Evolutionary conservation across 2,888 invertebrate species (phyloP), one percentile per base, ranked within the genome.

Genomic region (Coenonympha arcania): DNA sequence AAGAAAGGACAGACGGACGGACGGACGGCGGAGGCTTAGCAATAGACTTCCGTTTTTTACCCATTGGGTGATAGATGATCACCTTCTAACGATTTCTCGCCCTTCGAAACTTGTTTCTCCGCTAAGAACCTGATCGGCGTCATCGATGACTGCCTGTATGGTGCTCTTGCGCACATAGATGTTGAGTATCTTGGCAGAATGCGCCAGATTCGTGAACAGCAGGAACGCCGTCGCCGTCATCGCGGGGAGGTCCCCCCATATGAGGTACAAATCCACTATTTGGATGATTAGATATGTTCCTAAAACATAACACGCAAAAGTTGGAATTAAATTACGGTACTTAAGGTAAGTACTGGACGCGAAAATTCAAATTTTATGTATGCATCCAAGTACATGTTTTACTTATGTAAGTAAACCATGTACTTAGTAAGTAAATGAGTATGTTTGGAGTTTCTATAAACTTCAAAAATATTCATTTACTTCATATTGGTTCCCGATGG

Each of bases 191-290:
- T 87, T 87, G 6, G 70, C 64, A 0, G 71, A 68, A 15, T 87
- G 85, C 0, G 83, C 78, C 56, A 86, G 51, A 61, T 85, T 87
- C 0, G 87, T 87, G 65, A 85, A 81, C 15, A 87, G 68, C 1
- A 87, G 58, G 61, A 82, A 86, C 0, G 82, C 79, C 0, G 76
- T 76, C 1, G 73, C 76, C 0, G 86, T 86, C 87, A 87, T 87
- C 43, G 81, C 61, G 0, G 79, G 74, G 4, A 87, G 62, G 58
- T 87, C 64, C 0, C 86, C 87, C 87, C 87, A 84, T 8, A 86
- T 83, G 22, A 75, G 59, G 47, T 71, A 72, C 42, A 89, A 58
- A 59, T 88, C 87, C 2, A 85, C 73, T 0, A 82, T 63, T 71
- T 89, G 88, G 19, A 81, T 79, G 11, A 84, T 60, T 1, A 87